Evolutionary conservation across 37 sponge, comb jelly and placozoan genomes (phyloP), one percentile per base, ranked within the genome.

Genomic region (Sycon ciliatum): DNA sequence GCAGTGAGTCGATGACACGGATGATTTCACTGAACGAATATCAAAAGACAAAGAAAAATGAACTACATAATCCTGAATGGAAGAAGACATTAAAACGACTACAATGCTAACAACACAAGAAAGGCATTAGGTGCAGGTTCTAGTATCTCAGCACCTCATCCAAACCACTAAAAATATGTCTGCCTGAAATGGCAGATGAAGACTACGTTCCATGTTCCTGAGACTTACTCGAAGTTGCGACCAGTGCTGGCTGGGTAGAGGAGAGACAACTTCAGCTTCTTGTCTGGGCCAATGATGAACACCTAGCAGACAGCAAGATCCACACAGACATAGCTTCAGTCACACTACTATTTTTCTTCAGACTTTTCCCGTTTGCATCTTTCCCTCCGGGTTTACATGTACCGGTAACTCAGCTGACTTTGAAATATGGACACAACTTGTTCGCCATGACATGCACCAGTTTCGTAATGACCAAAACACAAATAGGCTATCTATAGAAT

Each of bases 161-260:
- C 49, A 42, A 42, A 13, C 13, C 49, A 42, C 49, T 18, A 13
- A 42, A 42, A 42, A 9, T 18, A 42, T 18, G 13, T 9, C 9
- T 13, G 13, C 13, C 49, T 18, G 13, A 42, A 42, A 7, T 60
- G 27, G 7, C 16, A 23, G 7, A 22, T 18, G 11, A 22, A 60
- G 27, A 30, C 27, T 60, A 22, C 16, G 63, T 30, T 24, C 32
- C n/a, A n/a, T n/a, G n/a, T n/a, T n/a, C n/a, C n/a, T n/a, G 5
- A 0, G 4, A 78, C 84, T 82, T 46, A 89, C 90, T 81, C 76
- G 76, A 94, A 92, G 75, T 97, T 92, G 62, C 99, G 65, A 1
- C 99, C 93, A 40, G 93, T 97, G 34, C 93, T 92, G 4, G 93
- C 93, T 1, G 99, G 99, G 72, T 97, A 97, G 61, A 97, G 86